Percentiles rank a stretch among this genome's conserved stretches.
Conservation (phyloP, 2,113 vertebrate species). For the Sapayoa aenigma region DNA sequence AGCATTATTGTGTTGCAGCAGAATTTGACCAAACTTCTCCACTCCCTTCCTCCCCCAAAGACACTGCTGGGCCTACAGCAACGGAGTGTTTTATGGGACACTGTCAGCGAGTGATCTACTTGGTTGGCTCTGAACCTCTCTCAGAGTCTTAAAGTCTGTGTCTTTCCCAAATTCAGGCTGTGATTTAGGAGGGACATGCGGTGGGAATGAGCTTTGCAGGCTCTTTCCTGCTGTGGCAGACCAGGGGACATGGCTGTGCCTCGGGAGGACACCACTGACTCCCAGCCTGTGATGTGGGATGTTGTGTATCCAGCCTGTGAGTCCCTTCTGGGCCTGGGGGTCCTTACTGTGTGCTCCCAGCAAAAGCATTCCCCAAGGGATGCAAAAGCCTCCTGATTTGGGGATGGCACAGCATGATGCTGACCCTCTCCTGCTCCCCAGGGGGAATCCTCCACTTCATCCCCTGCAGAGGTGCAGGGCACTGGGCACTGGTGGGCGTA, state of each 20-base stretch:
- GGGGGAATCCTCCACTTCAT: background rate
- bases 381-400: background rate
- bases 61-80: background rate
- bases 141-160: background rate
- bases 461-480: background rate
- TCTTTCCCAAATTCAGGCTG: background rate
- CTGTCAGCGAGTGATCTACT: slow-evolving; percentile 13
- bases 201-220: background rate
- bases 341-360: background rate
- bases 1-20: background rate
- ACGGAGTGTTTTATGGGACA: background rate
- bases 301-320: rapidly evolving
- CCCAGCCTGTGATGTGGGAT: background rate
- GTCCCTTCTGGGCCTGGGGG: rapidly evolving
- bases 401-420: background rate
- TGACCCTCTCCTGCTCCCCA: rapidly evolving
- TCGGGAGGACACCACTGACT: rapidly evolving
- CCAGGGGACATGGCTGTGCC: rapidly evolving
- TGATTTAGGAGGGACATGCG: background rate
- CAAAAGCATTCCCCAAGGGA: background rate
- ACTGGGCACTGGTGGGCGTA: rapidly evolving
- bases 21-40: background rate
- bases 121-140: background rate
- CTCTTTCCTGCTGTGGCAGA: background rate
- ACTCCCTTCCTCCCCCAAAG: background rate